Conservation (phyloP, 2,113 vertebrate genomes). For the Ciconia boyciana region DNA sequence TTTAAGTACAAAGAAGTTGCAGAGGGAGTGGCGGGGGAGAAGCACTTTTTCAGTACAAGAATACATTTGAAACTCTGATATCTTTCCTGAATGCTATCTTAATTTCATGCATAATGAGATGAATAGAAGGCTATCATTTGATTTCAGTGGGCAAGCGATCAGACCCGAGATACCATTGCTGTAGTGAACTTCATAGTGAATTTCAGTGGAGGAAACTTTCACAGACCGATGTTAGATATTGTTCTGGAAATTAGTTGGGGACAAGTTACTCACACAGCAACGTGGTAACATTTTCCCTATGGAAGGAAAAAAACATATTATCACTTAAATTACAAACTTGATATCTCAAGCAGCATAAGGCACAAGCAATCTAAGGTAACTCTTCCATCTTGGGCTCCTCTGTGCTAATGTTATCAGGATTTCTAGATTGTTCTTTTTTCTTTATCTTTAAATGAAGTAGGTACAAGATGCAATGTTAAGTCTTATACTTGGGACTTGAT, state of each 20-base stretch:
- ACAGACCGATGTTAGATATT: not conserved
- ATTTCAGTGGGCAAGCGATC: not conserved
- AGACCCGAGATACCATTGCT: not conserved
- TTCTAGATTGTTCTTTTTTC: not conserved
- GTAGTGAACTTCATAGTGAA: not conserved
- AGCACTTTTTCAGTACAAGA: not conserved
- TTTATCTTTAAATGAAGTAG: not conserved
- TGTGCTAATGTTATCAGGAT: not conserved
- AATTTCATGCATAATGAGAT: not conserved
- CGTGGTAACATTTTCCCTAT: not conserved
- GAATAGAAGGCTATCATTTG: not conserved
- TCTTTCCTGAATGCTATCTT: not conserved
- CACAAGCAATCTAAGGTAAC: not conserved
- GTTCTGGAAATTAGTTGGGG: not conserved
- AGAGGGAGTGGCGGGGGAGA: not conserved
- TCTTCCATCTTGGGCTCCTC: not conserved
- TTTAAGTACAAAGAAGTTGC: not conserved
- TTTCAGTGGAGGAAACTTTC: not conserved
- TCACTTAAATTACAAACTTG: not conserved
- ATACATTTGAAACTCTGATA: not conserved
- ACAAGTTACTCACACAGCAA: not conserved
- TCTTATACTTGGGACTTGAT: not conserved
- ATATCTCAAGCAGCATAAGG: not conserved
- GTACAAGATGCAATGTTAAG: not conserved
- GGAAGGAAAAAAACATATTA: not conserved